A percentile compares a stretch with the other conserved stretches of the same genome.
phyloP scores from a whole-genome alignment of 2,113 vertebrate species.

The Haliaeetus leucogaster region DNA sequence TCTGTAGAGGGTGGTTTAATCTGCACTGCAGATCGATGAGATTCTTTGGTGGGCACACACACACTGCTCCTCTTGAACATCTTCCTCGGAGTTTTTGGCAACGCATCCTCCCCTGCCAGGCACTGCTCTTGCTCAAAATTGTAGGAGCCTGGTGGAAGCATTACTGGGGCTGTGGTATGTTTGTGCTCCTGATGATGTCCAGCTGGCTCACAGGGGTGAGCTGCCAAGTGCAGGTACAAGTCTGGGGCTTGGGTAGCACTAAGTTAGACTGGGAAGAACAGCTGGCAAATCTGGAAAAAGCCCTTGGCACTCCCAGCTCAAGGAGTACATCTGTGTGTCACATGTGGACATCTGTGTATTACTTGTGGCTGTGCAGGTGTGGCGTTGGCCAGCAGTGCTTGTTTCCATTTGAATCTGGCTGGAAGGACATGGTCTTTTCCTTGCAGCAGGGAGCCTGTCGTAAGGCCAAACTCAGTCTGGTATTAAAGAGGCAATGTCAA shows the following conservation, averaged over 20 bases:
- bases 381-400: fast-evolving
- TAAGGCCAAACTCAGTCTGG: background rate
- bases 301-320: background rate
- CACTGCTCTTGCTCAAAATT: background rate
- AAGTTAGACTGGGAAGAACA: background rate
- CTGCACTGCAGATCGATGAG: background rate
- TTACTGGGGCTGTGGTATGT: background rate
- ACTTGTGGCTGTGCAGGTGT: too few relatives aligned
- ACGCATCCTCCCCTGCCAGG: fast-evolving
- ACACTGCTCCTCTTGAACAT: background rate
- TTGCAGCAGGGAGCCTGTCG: background rate
- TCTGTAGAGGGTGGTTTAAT: background rate
- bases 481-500: background rate
- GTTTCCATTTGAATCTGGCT: background rate
- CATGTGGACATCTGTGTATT: background rate
- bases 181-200: background rate
- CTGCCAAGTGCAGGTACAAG: background rate
- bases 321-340: background rate
- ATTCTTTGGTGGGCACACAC: background rate
- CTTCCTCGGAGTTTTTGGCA: background rate
- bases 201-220: background rate
- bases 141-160: fast-evolving
- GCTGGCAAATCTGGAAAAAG: background rate
- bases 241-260: background rate
- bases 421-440: background rate